Evolutionary conservation across 2,888 invertebrate species (phyloP).

Genomic region (Hyppa rectilinea): DNA sequence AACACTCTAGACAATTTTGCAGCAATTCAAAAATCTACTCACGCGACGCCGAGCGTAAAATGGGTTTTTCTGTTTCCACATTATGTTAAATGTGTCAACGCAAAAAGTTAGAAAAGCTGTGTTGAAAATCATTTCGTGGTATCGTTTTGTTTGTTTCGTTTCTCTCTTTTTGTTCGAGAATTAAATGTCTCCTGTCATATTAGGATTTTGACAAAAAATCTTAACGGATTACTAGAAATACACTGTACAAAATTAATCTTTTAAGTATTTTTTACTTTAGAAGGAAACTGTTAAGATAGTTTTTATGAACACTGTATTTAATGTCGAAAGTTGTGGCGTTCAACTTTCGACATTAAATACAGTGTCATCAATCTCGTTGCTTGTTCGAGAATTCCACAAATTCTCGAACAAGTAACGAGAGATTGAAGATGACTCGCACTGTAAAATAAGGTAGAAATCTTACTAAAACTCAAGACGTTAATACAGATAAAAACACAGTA

Average conservation of each 20-base stretch:
- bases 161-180: conserved; percentile 20
- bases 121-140: conserved; percentile 33
- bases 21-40: conserved; percentile 64
- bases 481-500: neutral
- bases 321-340: neutral
- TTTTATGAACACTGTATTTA: neutral
- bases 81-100: conserved; percentile 47
- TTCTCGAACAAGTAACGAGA: neutral
- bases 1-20: conserved; percentile 71
- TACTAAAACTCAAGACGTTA: neutral
- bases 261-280: neutral
- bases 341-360: no score
- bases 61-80: conserved; percentile 53
- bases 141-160: conserved; percentile 3
- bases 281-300: neutral
- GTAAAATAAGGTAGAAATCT: neutral
- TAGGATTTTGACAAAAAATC: conserved; percentile 14
- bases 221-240: neutral
- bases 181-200: conserved; percentile 40
- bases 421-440: neutral
- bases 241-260: conserved; percentile 4
- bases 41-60: conserved; percentile 49
- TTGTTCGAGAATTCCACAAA: neutral
- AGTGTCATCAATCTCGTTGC: no score
- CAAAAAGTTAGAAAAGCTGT: conserved; percentile 26